phyloP scores from a whole-genome alignment of 2,113 vertebrate species.

The Sterna hirundo region DNA sequence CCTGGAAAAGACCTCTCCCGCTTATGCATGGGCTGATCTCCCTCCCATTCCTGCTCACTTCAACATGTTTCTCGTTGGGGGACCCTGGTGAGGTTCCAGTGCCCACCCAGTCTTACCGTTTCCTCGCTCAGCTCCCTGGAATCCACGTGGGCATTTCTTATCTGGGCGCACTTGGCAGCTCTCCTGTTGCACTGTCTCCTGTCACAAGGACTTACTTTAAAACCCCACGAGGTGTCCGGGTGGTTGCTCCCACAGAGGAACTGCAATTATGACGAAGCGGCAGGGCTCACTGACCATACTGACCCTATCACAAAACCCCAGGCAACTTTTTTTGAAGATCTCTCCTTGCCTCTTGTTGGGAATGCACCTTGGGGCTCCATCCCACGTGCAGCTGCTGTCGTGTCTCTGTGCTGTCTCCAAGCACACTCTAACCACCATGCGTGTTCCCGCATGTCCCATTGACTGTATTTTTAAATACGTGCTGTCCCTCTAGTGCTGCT shows the following conservation, averaged over 20 bases:
- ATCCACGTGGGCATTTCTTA: rapidly evolving
- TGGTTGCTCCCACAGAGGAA: background rate
- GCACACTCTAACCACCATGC: rapidly evolving
- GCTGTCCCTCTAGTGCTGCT: background rate
- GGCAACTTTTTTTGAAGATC: background rate
- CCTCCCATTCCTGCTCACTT: background rate
- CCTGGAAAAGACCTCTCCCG: background rate
- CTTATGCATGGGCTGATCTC: background rate
- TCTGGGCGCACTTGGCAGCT: background rate
- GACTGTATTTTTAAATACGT: rapidly evolving
- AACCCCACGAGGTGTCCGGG: rapidly evolving
- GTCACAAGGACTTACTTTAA: background rate
- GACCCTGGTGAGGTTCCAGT: background rate
- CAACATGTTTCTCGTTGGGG: background rate
- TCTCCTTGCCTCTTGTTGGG: background rate
- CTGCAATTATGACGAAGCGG: rapidly evolving
- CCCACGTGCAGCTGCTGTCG: rapidly evolving
- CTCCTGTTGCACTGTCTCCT: background rate
- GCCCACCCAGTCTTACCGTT: background rate
- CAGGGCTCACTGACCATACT: background rate
- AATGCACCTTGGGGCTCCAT: background rate
- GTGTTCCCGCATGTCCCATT: rapidly evolving
- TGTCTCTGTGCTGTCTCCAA: background rate
- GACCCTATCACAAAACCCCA: background rate
- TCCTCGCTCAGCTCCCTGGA: background rate